Conservation (phyloP, 2,797 vertebrate genomes). For the Amphiprion clarkii region DNA sequence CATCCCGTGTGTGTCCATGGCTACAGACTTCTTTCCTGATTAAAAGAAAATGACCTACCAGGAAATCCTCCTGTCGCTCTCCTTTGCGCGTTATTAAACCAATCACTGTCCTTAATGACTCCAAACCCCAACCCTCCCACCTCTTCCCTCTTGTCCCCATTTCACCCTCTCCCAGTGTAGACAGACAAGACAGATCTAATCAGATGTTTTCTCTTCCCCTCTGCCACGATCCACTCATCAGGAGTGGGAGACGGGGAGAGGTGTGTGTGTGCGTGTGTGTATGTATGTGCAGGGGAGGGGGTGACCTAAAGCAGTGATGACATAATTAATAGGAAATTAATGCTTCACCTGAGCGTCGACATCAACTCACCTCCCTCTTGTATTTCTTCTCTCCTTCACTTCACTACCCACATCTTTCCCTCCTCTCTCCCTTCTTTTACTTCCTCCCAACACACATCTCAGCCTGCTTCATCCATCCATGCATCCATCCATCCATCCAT, state of each 20-base stretch:
- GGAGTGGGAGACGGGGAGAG: constrained; percentile 49
- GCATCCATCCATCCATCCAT: constrained; percentile 9
- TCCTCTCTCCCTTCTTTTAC: constrained; percentile 48
- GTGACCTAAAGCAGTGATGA: constrained; percentile 70
- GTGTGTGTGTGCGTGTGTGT: constrained; percentile 29
- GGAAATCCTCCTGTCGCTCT: constrained; percentile 65
- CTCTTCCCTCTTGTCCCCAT: constrained; percentile 62
- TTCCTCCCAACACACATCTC: constrained; percentile 54
- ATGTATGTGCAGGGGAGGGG: constrained; percentile 17
- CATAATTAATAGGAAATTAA: constrained; percentile 84
- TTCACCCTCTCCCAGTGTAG: constrained; percentile 71
- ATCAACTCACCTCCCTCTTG: constrained; percentile 63
- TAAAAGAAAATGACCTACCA: constrained; percentile 72
- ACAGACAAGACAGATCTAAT: constrained; percentile 77
- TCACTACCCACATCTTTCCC: constrained; percentile 44
- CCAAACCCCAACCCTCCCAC: constrained; percentile 36
- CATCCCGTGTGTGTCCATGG: constrained; percentile 32
- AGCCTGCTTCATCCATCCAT: constrained; percentile 30
- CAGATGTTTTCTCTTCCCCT: constrained; percentile 72
- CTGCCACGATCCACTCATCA: constrained; percentile 63
- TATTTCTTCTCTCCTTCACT: constrained; percentile 52
- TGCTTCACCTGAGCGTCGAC: constrained; percentile 67
- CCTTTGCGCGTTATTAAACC: constrained; percentile 69
- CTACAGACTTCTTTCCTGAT: constrained; percentile 57
- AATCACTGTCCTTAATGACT: constrained; percentile 75